Conservation (phyloP, 2,113 vertebrate species). For the Chaetorhynchus papuensis region DNA sequence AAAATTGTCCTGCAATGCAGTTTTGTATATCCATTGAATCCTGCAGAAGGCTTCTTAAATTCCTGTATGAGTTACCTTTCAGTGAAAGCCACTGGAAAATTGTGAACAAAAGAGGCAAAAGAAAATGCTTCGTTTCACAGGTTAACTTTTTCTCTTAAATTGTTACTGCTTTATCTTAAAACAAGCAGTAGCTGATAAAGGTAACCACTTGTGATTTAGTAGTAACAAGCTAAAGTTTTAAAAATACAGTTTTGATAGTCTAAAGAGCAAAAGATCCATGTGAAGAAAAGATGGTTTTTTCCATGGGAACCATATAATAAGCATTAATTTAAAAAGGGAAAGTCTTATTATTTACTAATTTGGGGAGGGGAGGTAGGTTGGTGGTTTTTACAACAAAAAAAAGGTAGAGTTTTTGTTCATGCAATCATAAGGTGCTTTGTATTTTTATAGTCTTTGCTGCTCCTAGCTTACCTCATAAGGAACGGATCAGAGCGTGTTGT, state of each 20-base stretch:
- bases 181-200: background rate
- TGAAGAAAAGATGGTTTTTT: background rate
- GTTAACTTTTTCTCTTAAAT: background rate
- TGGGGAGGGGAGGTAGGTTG: background rate
- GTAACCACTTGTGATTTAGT: background rate
- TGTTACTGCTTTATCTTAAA: background rate
- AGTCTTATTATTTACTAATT: slow-evolving; percentile 32
- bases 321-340: background rate
- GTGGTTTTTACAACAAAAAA: background rate
- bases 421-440: slow-evolving; percentile 75
- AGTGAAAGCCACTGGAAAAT: background rate
- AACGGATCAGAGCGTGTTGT: slow-evolving; percentile 98
- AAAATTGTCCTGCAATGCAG: background rate
- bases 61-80: background rate
- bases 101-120: slow-evolving; percentile 1
- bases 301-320: background rate
- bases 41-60: background rate
- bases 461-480: slow-evolving; percentile 95
- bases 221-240: background rate
- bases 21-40: background rate
- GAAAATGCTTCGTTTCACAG: background rate
- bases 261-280: background rate
- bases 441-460: slow-evolving; percentile 87
- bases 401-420: slow-evolving; percentile 62
- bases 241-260: background rate